These are phyloP conservation scores for Argyresthia goedartella DNA, from an alignment of 2,888 invertebrate species.

Conservation along the genomic window DNA sequence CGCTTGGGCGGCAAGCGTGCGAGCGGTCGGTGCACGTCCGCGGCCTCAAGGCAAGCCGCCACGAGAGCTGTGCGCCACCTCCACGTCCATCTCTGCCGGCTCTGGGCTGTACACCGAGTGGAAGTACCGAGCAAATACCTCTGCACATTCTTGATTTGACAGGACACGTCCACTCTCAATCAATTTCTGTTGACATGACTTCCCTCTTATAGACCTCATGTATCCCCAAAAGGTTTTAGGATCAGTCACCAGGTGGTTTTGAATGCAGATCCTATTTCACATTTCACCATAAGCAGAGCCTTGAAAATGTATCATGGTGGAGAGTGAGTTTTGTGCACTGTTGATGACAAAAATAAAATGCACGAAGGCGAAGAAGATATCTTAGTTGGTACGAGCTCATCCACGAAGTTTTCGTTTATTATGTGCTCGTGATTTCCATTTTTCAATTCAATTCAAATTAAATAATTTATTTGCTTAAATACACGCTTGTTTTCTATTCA, in stretches of 20 bases:
- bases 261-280: too few relatives aligned
- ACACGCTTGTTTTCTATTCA: too few relatives aligned
- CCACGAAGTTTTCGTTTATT: too few relatives aligned
- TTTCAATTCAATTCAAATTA: too few relatives aligned
- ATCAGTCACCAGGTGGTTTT: not conserved
- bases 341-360: too few relatives aligned
- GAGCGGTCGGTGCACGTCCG: slow-evolving; percentile 3
- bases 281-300: too few relatives aligned
- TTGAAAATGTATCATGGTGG: too few relatives aligned
- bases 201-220: slow-evolving; percentile 1
- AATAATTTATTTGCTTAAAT: too few relatives aligned
- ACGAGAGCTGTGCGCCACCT: not conserved
- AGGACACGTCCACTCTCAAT: slow-evolving; percentile 2
- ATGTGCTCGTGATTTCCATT: too few relatives aligned
- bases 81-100: not conserved
- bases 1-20: slow-evolving; percentile 3
- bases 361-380: too few relatives aligned
- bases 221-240: slow-evolving; percentile 8
- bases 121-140: slow-evolving; percentile 7
- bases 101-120: slow-evolving; percentile 4
- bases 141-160: slow-evolving; percentile 1
- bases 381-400: too few relatives aligned
- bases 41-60: not conserved
- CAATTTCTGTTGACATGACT: not conserved
- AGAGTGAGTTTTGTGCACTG: too few relatives aligned